These are phyloP conservation scores for Ectemnius lituratus DNA, from an alignment of 2,888 invertebrate species.

Conservation along the genomic window DNA sequence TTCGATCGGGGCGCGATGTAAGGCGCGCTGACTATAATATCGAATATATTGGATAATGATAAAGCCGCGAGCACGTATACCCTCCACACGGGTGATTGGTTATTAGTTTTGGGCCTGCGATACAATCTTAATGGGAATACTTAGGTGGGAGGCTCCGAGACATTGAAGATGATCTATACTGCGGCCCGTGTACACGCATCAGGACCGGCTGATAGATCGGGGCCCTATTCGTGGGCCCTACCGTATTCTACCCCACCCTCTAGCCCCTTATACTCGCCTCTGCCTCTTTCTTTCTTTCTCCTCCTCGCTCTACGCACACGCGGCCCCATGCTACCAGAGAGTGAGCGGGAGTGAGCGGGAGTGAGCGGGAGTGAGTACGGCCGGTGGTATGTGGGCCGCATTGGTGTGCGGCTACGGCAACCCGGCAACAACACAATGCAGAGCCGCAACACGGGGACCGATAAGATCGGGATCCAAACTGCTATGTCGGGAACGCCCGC, in stretches of 20 bases:
- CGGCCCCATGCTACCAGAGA: constrained; percentile 30
- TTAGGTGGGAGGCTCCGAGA: constrained; percentile 75
- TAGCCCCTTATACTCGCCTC: neutral
- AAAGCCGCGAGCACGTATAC: constrained; percentile 70
- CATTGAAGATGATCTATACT: constrained; percentile 72
- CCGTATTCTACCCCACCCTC: constrained; percentile 35
- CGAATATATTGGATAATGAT: constrained; percentile 73
- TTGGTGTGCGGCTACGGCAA: constrained; percentile 45
- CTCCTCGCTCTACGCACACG: neutral
- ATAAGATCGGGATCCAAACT: constrained; percentile 72
- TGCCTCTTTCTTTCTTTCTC: neutral
- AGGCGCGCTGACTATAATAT: constrained; percentile 61
- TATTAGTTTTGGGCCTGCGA: constrained; percentile 74
- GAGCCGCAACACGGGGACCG: constrained; percentile 64
- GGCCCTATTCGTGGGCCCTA: constrained; percentile 59
- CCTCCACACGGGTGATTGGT: constrained; percentile 72
- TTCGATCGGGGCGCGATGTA: constrained; percentile 50
- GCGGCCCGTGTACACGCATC: constrained; percentile 59
- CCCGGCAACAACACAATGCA: constrained; percentile 69
- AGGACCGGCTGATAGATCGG: constrained; percentile 61
- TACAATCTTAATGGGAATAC: constrained; percentile 76
- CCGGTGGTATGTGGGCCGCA: constrained; percentile 27
- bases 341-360: constrained; percentile 5
- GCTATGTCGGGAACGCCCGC: constrained; percentile 70
- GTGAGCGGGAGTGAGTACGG: neutral